Evolutionary conservation across 2,797 vertebrate species (phyloP), one percentile per base, ranked within the genome.

Genomic region (Garrulus glandarius): DNA sequence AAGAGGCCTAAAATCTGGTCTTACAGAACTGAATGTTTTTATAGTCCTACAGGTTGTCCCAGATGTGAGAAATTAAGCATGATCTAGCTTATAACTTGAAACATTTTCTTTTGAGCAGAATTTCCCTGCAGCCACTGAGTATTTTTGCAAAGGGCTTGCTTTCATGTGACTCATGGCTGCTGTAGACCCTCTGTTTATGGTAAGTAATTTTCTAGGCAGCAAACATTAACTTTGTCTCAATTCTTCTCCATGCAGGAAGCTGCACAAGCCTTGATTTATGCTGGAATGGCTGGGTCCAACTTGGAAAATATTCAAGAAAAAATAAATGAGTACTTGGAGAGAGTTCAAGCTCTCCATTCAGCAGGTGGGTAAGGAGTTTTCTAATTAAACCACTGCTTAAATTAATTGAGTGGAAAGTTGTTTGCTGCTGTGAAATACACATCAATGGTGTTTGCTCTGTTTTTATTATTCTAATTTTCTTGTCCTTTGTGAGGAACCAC

Each of bases 211-310:
- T 93, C 59, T 74, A 90, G 63, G 76, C 79, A 67, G 61, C 32
- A 93, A 64, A 83, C n/a, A 59, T 59, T 63, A 79, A 91, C 77
- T 87, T 72, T 71, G 47, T 69, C 26, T 89, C 52, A 90, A 81
- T 83, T 53, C 32, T 84, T 94, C 44, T 71, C 92, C 30, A 68
- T 85, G 53, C 83, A 99, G 99, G 99, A 99, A 97, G 99, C 99
- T 85, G 99, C 99, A 39, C 99, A 99, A 96, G 99, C 99, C 78
- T 98, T 99, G 80, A 99, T 99, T 96, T 99, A 99, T 95, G 99
- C 99, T 79, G 98, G 98, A 65, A 99, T 99, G 99, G 99, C 99
- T 83, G 99, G 99, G 60, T 99, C 99, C 92, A 99, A 98, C 85
- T 97, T 99, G 92, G 99, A 99, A 64, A 98, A 98, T 64, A 99